A percentile compares a stretch with the other conserved stretches of the same genome.
Evolutionary conservation across 2,113 vertebrate genomes (phyloP).

Genomic region (Eptesicus fuscus): DNA sequence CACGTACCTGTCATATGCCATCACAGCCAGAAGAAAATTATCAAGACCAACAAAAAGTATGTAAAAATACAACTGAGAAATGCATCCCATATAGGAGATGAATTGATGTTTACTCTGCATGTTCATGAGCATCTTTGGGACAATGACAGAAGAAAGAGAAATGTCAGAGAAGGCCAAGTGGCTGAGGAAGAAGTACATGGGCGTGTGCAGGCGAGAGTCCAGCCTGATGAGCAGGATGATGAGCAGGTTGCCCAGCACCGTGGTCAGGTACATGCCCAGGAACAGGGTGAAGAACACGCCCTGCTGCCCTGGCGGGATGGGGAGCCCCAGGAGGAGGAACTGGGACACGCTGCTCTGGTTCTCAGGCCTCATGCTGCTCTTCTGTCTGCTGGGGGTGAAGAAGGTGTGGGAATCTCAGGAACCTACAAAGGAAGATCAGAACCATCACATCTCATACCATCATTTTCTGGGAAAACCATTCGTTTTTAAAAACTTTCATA

Average conservation of each 20-base stretch:
- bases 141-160: not conserved
- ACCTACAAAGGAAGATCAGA: not conserved
- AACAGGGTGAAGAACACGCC: not conserved
- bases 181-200: slow-evolving; percentile 70
- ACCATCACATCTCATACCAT: too few relatives aligned
- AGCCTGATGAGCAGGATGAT: slow-evolving; percentile 48
- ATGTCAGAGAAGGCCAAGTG: slow-evolving; percentile 53
- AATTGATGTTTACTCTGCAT: not conserved
- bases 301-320: not conserved
- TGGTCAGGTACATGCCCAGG: slow-evolving; percentile 42
- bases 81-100: slow-evolving; percentile 47
- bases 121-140: slow-evolving; percentile 34
- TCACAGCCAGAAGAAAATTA: not conserved
- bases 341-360: not conserved
- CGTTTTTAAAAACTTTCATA: not conserved
- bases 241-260: slow-evolving; percentile 43
- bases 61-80: slow-evolving; percentile 59
- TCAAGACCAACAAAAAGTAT: slow-evolving; percentile 51
- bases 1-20: too few relatives aligned
- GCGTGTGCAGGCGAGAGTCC: slow-evolving; percentile 34
- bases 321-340: slow-evolving; percentile 58
- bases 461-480: not conserved
- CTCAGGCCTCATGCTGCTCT: not conserved
- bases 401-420: too few relatives aligned
- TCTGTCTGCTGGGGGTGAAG: not conserved